Evolutionary conservation across 1,140 invertebrate species (phyloP), one percentile per base, ranked within the genome.

Genomic region (Pissodes strobi): DNA sequence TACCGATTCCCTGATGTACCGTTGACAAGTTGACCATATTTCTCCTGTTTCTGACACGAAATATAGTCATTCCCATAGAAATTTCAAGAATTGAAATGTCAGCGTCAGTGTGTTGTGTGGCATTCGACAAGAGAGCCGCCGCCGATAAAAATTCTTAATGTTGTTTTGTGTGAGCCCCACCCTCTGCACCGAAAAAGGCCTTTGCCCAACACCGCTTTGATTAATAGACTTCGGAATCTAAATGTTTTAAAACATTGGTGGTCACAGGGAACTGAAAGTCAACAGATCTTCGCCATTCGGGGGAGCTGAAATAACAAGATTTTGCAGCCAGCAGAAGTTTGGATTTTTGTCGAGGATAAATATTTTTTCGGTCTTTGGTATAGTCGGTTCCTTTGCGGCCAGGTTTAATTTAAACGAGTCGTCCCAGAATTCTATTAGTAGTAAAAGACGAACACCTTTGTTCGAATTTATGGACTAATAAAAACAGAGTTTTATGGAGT

Each of bases 181-280:
- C 55, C 55, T 37, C 38, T 17, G 22, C 6, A 4, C 21, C 17
- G 5, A 15, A 43, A 57, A 57, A 34, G 55, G 13, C 12, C 25
- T 37, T 57, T 57, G 15, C 13, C 17, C n/a, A 12, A 38, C 10
- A 21, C 27, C 38, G 48, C 37, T 19, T 2, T 43, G 55, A 57
- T 57, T 57, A 57, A 57, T 57, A 43, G 55, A 43, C 45, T 41
- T 38, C 18, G 13, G 17, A 37, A 55, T 38, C 27, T 41, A 25
- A 45, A 57, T 57, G 39, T 57, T 57, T 57, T 43, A 27, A 43
- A 57, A 41, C 37, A 57, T 41, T 57, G 55, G 55, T 45, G 55
- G n/a, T 57, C 23, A 25, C 13, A 12, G 34, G 34, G 34, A n/a
- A 9, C 27, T 8, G 17, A 55, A 55, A 38, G 38, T 49, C 46